Base-by-base conservation (phyloP, 2,888 invertebrate species). In the Archaeoteleia sp. region DNA sequence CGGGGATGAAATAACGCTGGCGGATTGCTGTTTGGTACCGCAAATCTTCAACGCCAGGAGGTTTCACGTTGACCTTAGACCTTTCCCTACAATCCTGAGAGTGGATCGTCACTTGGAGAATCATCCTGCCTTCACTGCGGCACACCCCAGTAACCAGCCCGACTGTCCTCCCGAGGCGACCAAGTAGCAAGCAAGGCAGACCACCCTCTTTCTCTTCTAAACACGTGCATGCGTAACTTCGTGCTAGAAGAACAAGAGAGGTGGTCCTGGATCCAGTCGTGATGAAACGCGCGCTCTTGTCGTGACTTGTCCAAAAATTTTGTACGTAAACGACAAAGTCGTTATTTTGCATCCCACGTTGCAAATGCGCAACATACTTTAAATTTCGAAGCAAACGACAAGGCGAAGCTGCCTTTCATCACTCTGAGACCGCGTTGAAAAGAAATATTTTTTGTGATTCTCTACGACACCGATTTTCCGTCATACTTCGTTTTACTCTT, bases 31-130 rank as follows among this genome's bases (percentile, higher is more conserved):
- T 83, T 88, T 98, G 61, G 94, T 98, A 45, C 98, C 98, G 39
- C 98, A 98, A 87, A 93, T 97, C 49, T 96, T 94, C 84, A 97
- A 96, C 87, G 97, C 97, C 20, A 89, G 94, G 85, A 92, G 95
- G 94, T 97, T 97, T 88, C 95, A 95, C 78, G 96, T 97, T 7
- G 96, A 97, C 84, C 87, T 97, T 73, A 89, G 93, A 68, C 92
- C 93, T 0, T 98, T 94, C 85, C 97, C 97, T 1, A 95, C 92
- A 49, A 96, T 98, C 75, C 87, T 92, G 55, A 90, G 95, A 79
- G 94, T 98, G 61, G 93, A 95, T 84, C 90, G 93, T 45, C 93
- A 94, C 79, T 87, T 97, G 71, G 92, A 93, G 82, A 91, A 93
- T 81, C 93, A 96, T 82, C 95, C 95, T 9, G 95, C 95, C 2